Evolutionary conservation across 2,888 invertebrate species (phyloP).

Genomic region (Drosophila rubida): DNA sequence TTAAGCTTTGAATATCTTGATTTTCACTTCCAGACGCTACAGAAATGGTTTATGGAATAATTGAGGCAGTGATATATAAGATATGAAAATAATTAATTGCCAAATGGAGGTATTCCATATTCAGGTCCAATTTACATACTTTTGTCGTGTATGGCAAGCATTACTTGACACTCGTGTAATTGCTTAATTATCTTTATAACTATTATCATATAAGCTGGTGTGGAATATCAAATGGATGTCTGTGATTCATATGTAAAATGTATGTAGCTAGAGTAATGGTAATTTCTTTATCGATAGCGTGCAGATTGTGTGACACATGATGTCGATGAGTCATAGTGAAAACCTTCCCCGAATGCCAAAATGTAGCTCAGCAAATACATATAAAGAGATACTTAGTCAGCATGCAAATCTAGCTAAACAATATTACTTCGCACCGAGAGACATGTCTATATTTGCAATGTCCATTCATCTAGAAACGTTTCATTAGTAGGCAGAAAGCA

Average conservation of each 20-base stretch:
- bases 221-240: slow-evolving; percentile 12
- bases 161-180: not conserved
- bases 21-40: not conserved
- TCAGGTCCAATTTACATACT: not conserved
- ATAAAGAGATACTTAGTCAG: slow-evolving; percentile 26
- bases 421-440: not conserved
- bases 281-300: slow-evolving; percentile 20
- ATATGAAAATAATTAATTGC: not conserved
- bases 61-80: not conserved
- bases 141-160: not conserved
- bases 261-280: slow-evolving; percentile 10
- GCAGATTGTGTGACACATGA: slow-evolving; percentile 42
- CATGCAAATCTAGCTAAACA: slow-evolving; percentile 14
- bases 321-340: slow-evolving; percentile 43
- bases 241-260: slow-evolving; percentile 40
- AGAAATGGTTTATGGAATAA: not conserved
- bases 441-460: not conserved
- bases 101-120: not conserved
- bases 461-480: not conserved
- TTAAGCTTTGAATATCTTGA: too few relatives aligned
- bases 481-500: slow-evolving; percentile 6
- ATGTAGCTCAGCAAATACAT: slow-evolving; percentile 13
- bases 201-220: slow-evolving; percentile 3
- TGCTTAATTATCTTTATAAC: slow-evolving; percentile 3
- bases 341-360: slow-evolving; percentile 41